Evolutionary conservation across 2,888 invertebrate genomes (phyloP).

Genomic region (Dolichomitus sp.): DNA sequence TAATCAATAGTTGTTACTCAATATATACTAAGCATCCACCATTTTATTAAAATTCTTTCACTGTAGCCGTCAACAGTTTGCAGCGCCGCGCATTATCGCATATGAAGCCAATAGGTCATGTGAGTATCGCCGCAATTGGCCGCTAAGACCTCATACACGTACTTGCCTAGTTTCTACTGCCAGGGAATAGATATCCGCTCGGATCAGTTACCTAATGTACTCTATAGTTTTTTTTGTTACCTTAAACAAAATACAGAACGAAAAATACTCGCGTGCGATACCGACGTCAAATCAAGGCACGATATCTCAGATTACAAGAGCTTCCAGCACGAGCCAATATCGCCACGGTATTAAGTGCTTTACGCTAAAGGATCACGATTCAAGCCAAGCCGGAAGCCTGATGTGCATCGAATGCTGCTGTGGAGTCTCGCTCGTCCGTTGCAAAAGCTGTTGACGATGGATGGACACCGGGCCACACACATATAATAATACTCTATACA

Average conservation of each 20-base stretch:
- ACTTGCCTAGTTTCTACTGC: too few relatives aligned
- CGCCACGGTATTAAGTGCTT: neutral
- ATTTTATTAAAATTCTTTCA: too few relatives aligned
- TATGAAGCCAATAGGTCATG: neutral
- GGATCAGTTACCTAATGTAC: neutral
- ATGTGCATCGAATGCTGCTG: slow-evolving; percentile 1
- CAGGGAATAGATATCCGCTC: neutral
- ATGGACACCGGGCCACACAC: neutral
- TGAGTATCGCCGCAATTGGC: neutral
- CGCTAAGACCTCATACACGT: neutral
- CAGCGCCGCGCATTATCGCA: neutral
- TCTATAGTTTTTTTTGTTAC: neutral
- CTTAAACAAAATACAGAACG: too few relatives aligned
- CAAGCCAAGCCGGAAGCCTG: slow-evolving; percentile 36
- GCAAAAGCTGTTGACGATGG: slow-evolving; percentile 30
- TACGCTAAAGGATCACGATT: neutral
- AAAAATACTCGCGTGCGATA: neutral
- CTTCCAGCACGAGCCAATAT: neutral
- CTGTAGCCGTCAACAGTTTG: too few relatives aligned
- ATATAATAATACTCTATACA: neutral
- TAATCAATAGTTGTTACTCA: too few relatives aligned
- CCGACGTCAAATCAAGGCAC: slow-evolving; percentile 15
- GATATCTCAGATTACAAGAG: slow-evolving; percentile 29
- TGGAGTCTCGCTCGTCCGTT: neutral
- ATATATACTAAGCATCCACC: too few relatives aligned